These are phyloP conservation scores for Centruroides vittatus DNA, from an alignment of 1,140 invertebrate species.

Conservation along the genomic window DNA sequence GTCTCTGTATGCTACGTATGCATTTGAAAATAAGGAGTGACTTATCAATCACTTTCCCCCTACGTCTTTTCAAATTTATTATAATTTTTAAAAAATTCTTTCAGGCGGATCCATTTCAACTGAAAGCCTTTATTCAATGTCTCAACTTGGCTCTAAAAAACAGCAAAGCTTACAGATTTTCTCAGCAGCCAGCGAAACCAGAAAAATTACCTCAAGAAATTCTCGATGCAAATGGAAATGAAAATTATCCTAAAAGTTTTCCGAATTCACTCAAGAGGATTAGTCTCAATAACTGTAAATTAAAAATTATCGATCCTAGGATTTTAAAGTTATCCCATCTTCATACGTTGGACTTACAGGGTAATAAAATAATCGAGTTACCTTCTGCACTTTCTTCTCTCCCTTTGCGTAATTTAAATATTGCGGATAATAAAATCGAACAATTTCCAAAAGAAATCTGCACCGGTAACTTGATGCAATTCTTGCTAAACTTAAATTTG, in stretches of 20 bases:
- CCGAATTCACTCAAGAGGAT: conserved; percentile 5
- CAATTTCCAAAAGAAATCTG: conserved; percentile 4
- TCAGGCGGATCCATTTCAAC: conserved; percentile 11
- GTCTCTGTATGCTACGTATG: too few species aligned
- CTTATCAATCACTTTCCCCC: too few species aligned
- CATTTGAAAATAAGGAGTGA: too few species aligned
- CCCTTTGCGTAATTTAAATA: conserved; percentile 1
- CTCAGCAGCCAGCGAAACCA: conserved; percentile 4
- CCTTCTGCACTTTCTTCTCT: neutral
- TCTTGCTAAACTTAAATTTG: conserved; percentile 5
- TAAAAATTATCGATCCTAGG: conserved; percentile 2
- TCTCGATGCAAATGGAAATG: conserved; percentile 1
- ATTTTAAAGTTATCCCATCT: conserved; percentile 3
- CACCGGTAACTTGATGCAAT: conserved; percentile 1
- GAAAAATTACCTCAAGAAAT: conserved; percentile 5
- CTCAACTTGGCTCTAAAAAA: conserved; percentile 7
- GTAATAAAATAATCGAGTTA: conserved; percentile 8
- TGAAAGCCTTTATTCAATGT: conserved; percentile 10
- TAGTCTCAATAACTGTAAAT: conserved; percentile 1
- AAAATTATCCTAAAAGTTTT: conserved; percentile 7
- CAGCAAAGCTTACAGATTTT: conserved; percentile 2
- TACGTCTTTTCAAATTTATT: too few species aligned
- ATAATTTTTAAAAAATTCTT: neutral
- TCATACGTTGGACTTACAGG: conserved; percentile 6
- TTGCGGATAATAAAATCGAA: conserved; percentile 9